These are phyloP conservation scores for Drosophila willistoni DNA, from an alignment of 1,140 invertebrate species.

Conservation along the genomic window DNA sequence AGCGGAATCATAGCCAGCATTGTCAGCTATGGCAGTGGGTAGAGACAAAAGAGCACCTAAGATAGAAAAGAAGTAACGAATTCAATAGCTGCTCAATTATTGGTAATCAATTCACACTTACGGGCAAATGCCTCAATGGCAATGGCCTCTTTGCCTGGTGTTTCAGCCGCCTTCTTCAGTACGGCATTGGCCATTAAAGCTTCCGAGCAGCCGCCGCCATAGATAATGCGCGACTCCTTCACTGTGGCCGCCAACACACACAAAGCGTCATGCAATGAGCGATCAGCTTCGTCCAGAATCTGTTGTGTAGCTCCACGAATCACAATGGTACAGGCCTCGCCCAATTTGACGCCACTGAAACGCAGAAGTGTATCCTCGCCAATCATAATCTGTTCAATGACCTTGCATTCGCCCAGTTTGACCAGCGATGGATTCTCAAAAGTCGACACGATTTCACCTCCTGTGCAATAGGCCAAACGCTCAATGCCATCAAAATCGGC, in stretches of 20 bases:
- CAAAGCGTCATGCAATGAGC: conserved; percentile 98
- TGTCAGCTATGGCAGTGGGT: conserved; percentile 98
- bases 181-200: conserved; percentile 98
- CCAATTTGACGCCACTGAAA: conserved; percentile 97
- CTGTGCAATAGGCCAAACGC: conserved; percentile 97
- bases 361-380: conserved; percentile 98
- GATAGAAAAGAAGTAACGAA: not conserved
- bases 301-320: conserved; percentile 99
- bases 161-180: conserved; percentile 91
- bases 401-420: conserved; percentile 96
- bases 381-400: conserved; percentile 99
- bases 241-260: conserved; percentile 98
- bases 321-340: conserved; percentile 98
- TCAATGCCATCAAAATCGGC: conserved; percentile 99
- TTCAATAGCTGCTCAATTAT: too few species aligned
- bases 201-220: conserved; percentile 96
- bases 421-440: conserved; percentile 97
- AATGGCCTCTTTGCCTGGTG: conserved; percentile 98
- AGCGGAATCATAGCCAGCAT: conserved; percentile 99
- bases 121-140: conserved; percentile 98
- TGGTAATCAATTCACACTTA: conserved; percentile 43
- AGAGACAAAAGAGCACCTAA: conserved; percentile 91
- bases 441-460: conserved; percentile 99
- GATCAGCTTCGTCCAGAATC: conserved; percentile 99
- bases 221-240: conserved; percentile 95